Base-by-base conservation (phyloP, 2,113 vertebrate species). In the Garra rufa region DNA sequence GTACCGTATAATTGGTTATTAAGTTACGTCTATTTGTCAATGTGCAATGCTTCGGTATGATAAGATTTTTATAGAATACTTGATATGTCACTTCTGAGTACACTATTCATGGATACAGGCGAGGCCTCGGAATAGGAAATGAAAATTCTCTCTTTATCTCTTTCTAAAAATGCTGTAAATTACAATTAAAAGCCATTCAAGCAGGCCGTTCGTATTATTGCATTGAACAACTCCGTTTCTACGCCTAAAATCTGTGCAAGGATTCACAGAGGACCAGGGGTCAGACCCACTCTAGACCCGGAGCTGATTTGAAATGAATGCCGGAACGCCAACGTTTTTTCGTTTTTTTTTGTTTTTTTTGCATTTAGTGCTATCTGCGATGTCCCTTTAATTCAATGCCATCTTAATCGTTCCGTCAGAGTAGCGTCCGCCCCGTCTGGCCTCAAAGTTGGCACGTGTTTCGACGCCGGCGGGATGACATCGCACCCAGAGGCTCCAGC, bases 1-100 rank as follows among this genome's bases (percentile, higher is more conserved):
- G 88, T 24, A 69, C 87, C 0, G 92, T 91, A 92, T 93, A 95
- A 93, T 92, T 90, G 91, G 92, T 92, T 92, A 92, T 93, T 92
- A 92, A 85, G 89, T 92, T 91, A 91, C 67, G 86, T 79, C 80
- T 89, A 21, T 52, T 89, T 77, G 88, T 88, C 88, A 84, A 92
- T 92, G 86, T 90, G 92, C 92, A 93, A 90, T 34, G 76, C 82
- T 91, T 89, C 90, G 73, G 84, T 28, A 91, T 85, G 79, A 85
- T 86, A 88, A 90, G 90, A 91, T 85, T 92, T n/a, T 89, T 30
- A 88, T 89, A 92, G 77, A 85, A 2, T 88, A 83, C 81, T 82
- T 92, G 92, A 93, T 90, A 92, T 90, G 89, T 84, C 89, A 76
- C 85, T 63, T 83, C 79, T 55, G 79, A 89, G 81, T 87, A 77